Evolutionary conservation across 2,797 vertebrate species (phyloP), one percentile per base, ranked within the genome.

Genomic region (Lutjanus argentimaculatus): DNA sequence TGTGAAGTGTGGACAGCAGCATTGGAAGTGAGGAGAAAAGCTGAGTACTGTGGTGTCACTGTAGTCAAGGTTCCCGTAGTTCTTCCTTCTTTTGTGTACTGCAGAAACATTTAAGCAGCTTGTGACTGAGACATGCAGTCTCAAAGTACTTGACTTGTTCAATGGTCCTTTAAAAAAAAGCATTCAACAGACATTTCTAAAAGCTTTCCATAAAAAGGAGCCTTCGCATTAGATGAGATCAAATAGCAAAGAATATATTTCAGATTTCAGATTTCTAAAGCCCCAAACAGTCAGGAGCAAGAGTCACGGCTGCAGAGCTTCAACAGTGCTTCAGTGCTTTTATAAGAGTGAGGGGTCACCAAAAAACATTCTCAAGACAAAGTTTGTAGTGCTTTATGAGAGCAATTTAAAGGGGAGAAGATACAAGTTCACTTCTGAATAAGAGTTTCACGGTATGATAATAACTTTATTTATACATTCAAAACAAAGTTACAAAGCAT

Each of bases 41-140:
- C 10, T 19, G 0, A 0, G 5, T 13, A 12, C 42, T 0, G 6
- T 30, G 16, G 16, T 12, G 6, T 55, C 53, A 21, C 43, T 16
- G 43, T 30, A 16, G 30, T 42, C 30, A 51, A 15, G 22, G 22
- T 40, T 21, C 45, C 17, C 16, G 22, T 30, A 57, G 21, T 16
- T 71, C 10, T 58, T 70, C 36, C 57, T 40, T 4, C 45, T 11
- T 13, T 16, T 8, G 25, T 49, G 45, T 22, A 21, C 22, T 56
- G 56, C 21, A 67, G 48, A 46, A 36, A 36, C 1, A 1, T 21
- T 45, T 12, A 51, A 40, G 19, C 42, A 22, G 30, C 3, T 11
- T n/a, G 14, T 12, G 2, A 4, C 8, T 64, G 30, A 71, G 19
- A 17, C 21, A 19, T 62, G 14, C 73, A 12, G 36, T 17, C 42